These are phyloP conservation scores for Hirundichthys speculiger DNA, from an alignment of 2,113 vertebrate species.

Conservation along the genomic window DNA sequence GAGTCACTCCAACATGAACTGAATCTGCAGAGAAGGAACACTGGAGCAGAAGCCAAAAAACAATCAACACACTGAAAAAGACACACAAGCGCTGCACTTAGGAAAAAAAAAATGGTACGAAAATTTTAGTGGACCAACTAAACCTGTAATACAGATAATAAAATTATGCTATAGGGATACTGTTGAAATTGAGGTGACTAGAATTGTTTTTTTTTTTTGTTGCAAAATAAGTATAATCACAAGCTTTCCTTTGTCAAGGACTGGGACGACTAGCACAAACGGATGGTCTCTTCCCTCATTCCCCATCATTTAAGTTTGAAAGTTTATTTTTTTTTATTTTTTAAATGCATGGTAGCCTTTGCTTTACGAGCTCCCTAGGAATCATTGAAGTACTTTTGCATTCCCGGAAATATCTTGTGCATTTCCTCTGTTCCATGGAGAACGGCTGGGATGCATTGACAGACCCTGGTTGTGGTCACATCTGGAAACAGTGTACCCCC, in stretches of 20 bases:
- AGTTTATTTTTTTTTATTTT: background rate
- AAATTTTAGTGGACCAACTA: background rate
- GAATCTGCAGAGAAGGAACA: slow-evolving; percentile 6
- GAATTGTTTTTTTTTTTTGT: slow-evolving; percentile 5
- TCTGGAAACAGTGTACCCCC: too few relatives aligned
- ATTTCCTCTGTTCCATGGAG: too few relatives aligned
- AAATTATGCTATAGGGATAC: background rate
- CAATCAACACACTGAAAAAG: background rate
- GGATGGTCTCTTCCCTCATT: background rate
- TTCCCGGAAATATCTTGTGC: too few relatives aligned
- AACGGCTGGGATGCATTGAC: too few relatives aligned
- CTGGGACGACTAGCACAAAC: slow-evolving; percentile 20
- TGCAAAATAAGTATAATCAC: slow-evolving; percentile 20
- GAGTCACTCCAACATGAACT: slow-evolving; percentile 73
- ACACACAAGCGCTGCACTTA: slow-evolving; percentile 11
- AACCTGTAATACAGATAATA: slow-evolving; percentile 27
- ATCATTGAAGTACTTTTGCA: too few relatives aligned
- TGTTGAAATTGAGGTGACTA: slow-evolving; percentile 1
- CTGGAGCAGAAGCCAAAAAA: background rate
- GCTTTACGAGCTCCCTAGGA: background rate
- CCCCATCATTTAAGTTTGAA: background rate
- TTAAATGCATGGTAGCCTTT: slow-evolving; percentile 10
- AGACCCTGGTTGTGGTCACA: too few relatives aligned
- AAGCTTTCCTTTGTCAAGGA: too few relatives aligned
- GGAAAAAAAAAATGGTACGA: background rate